These are phyloP conservation scores for Pyrocoelia pectoralis DNA, from an alignment of 2,888 invertebrate genomes.

Conservation along the genomic window DNA sequence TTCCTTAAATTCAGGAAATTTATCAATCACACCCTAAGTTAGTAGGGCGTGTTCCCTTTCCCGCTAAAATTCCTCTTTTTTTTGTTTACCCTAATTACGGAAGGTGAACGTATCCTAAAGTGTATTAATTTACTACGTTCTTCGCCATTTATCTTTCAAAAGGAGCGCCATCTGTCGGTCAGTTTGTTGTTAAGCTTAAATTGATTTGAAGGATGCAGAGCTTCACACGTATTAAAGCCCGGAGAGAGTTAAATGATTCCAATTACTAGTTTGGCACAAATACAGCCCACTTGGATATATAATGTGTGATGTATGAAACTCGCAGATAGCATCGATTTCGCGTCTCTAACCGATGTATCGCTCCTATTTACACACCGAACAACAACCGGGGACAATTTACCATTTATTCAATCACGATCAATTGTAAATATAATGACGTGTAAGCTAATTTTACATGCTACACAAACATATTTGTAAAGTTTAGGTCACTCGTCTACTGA, in stretches of 20 bases:
- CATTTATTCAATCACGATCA: slow-evolving; percentile 14
- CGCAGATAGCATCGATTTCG: slow-evolving; percentile 29
- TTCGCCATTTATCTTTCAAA: not conserved
- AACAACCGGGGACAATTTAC: not conserved
- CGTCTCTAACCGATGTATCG: slow-evolving; percentile 18
- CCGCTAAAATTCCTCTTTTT: slow-evolving; percentile 12
- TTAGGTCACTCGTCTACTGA: slow-evolving; percentile 24
- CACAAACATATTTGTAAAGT: slow-evolving; percentile 3
- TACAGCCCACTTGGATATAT: slow-evolving; percentile 11
- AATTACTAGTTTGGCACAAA: slow-evolving; percentile 1
- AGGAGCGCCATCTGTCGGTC: too few relatives aligned
- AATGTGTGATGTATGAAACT: slow-evolving; percentile 14
- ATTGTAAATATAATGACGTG: not conserved
- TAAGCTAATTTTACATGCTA: not conserved
- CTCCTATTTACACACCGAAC: slow-evolving; percentile 16
- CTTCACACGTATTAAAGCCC: not conserved
- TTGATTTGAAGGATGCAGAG: slow-evolving; percentile 3
- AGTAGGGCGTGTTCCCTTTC: slow-evolving; percentile 15
- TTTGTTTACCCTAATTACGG: slow-evolving; percentile 15
- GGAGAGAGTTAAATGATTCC: not conserved
- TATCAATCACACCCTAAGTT: slow-evolving; percentile 22
- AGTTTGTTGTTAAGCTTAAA: too few relatives aligned
- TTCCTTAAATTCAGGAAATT: slow-evolving; percentile 25
- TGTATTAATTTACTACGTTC: not conserved
- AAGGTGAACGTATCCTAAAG: not conserved